Conservation (phyloP, 1,140 invertebrate species). For the Aphis craccivora region DNA sequence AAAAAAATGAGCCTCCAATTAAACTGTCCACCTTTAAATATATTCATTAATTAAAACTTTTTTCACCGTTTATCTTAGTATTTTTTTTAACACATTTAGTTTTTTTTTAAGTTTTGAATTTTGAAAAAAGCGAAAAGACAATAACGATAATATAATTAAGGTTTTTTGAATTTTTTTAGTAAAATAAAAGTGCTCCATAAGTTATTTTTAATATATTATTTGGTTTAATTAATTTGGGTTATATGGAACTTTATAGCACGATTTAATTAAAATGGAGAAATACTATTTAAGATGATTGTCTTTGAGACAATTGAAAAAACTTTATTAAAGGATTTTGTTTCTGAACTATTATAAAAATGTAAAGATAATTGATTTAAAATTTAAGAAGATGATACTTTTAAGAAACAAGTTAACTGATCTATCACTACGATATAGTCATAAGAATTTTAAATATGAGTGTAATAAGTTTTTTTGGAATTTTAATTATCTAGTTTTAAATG, state of each 20-base stretch:
- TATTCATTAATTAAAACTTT: background rate
- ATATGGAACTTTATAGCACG: background rate
- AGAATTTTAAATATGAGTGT: too few relatives aligned
- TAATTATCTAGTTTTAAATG: background rate
- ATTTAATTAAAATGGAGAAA: background rate
- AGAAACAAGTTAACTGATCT: too few relatives aligned
- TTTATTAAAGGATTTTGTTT: background rate
- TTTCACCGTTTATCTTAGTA: background rate
- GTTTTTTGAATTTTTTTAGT: background rate
- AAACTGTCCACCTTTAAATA: too few relatives aligned
- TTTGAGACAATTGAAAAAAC: background rate
- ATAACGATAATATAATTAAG: background rate
- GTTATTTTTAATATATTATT: background rate
- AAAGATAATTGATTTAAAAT: too few relatives aligned
- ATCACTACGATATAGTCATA: too few relatives aligned
- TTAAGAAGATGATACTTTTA: too few relatives aligned
- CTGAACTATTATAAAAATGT: background rate
- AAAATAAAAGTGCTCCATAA: background rate
- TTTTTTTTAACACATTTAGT: too few relatives aligned
- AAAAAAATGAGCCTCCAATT: background rate
- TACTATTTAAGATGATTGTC: background rate
- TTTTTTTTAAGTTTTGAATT: background rate
- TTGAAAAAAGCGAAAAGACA: background rate
- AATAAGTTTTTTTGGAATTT: too few relatives aligned
- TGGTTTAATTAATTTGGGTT: background rate